Percentiles rank a stretch among this genome's conserved stretches.
These are phyloP conservation scores for Sandelia bainsii DNA, from an alignment of 2,797 vertebrate species.

Conservation along the genomic window DNA sequence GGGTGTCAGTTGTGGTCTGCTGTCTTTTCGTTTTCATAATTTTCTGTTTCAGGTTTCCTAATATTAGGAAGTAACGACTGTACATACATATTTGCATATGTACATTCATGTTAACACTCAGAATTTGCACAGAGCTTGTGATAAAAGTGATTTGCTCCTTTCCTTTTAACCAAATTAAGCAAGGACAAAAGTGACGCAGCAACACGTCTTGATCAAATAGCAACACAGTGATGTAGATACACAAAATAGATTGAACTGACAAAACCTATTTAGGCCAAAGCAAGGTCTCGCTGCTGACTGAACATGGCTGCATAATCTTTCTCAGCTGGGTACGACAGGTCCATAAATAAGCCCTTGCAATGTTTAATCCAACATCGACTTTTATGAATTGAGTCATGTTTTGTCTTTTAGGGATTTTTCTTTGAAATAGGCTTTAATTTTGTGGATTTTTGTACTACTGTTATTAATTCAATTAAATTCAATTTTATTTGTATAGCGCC, in stretches of 20 bases:
- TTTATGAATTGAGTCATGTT: constrained; percentile 3
- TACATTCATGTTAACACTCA: constrained; percentile 14
- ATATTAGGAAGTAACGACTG: constrained; percentile 10
- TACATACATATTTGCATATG: background rate
- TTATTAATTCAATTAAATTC: too few species aligned
- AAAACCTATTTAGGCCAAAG: constrained; percentile 59
- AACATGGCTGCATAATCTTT: constrained; percentile 38
- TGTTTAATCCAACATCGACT: constrained; percentile 24
- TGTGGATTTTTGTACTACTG: background rate
- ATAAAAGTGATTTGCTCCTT: constrained; percentile 69
- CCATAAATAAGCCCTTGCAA: constrained; percentile 45
- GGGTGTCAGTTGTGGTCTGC: constrained; percentile 1
- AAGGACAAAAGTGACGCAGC: constrained; percentile 46
- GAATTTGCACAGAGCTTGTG: constrained; percentile 33
- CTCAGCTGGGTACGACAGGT: background rate
- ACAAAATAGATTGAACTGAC: constrained; percentile 69
- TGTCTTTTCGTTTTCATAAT: constrained; percentile 2
- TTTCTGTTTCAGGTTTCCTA: background rate
- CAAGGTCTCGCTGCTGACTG: constrained; percentile 45
- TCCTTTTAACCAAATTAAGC: constrained; percentile 73
- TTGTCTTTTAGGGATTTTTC: background rate
- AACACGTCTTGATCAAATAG: constrained; percentile 55
- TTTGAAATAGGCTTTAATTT: constrained; percentile 5
- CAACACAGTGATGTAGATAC: constrained; percentile 41
- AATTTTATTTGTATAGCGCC: too few species aligned